Evolutionary conservation across 1,140 invertebrate genomes (phyloP), one percentile per base, ranked within the genome.

Genomic region (Pseudoatta argentina): DNA sequence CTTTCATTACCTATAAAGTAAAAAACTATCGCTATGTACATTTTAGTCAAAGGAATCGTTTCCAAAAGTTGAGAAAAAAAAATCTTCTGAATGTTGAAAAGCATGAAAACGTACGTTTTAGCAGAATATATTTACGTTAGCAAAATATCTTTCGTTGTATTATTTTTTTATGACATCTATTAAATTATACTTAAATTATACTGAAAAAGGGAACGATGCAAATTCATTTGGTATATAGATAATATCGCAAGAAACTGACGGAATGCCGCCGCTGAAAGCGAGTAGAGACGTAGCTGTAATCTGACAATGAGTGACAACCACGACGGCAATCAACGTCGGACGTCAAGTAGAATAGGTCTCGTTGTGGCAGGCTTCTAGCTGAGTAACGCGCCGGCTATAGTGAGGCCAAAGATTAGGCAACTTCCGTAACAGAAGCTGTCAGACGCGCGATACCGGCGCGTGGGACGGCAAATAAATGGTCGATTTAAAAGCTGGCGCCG

Each of bases 331-430:
- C 73, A 55, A 69, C 53, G 86, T 73, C 57, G 71, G 85, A 30
- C 76, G 85, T 73, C 85, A 61, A 88, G 87, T 88, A 67, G 85
- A 88, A 87, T 77, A 79, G 59, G 78, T 88, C 72, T 53, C 69
- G 75, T 87, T 87, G 86, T 66, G 85, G 71, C 87, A 86, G 85
- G 21, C 69, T 67, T 82, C 85, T 53, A 66, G 39, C 67, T 16
- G 4, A 30, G 53, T 79, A 81, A 87, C 51, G 18, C 39, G 18
- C 39, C 69, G 64, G 18, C 57, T 55, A 73, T 51, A 87, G 72
- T 34, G 6, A 5, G 24, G 24, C 34, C 12, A 51, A 67, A 63
- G 57, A 77, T 87, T 82, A 67, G 63, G 53, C 27, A 81, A 66
- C 59, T 61, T 73, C 53, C 24, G 53, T 73, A 73, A 48, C 79